Base-by-base conservation (phyloP, 2,113 vertebrate species). In the Pipra filicauda region DNA sequence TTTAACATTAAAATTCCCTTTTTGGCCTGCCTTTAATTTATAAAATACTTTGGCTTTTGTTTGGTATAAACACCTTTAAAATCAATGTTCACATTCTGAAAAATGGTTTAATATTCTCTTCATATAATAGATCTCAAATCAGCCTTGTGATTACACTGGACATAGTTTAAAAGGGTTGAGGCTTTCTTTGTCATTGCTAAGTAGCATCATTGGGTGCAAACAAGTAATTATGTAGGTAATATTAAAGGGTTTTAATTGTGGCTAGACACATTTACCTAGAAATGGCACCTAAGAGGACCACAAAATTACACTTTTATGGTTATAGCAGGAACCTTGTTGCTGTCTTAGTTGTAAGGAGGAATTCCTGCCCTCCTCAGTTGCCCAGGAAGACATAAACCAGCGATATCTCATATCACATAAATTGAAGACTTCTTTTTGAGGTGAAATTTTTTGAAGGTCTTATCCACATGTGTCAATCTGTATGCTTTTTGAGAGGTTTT, bases 241-340 rank as follows among this genome's bases (percentile, higher is more conserved):
- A 94, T 85, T 96, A 95, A 91, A 88, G 71, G 62, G 41, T 95
- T 94, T 91, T 95, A 95, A 90, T 95, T 93, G 90, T 94, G 71
- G 37, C 88, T 94, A 91, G 94, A 85, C 58, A 49, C 67, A 76
- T 90, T 95, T 89, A 91, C 85, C 81, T 94, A 85, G 75, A 95
- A 94, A 93, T 49, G 74, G 49, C 88, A 90, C 95, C 92, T 97
- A 65, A 85, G 95, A 96, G 90, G 28, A 90, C 62, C 62, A 93
- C 92, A 94, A 91, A 94, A 95, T 93, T 82, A 72, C 41, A 46
- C 39, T 95, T 89, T 73, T 61, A 90, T 88, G 90, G 58, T 85
- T 94, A 88, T 79, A 79, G 85, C 90, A 91, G 85, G 94, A 85
- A 52, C 85, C 85, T 94, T 89, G 81, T 93, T 82, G 70, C 82